phyloP scores from a whole-genome alignment of 2,113 vertebrate species.

The Pteronura brasiliensis region DNA sequence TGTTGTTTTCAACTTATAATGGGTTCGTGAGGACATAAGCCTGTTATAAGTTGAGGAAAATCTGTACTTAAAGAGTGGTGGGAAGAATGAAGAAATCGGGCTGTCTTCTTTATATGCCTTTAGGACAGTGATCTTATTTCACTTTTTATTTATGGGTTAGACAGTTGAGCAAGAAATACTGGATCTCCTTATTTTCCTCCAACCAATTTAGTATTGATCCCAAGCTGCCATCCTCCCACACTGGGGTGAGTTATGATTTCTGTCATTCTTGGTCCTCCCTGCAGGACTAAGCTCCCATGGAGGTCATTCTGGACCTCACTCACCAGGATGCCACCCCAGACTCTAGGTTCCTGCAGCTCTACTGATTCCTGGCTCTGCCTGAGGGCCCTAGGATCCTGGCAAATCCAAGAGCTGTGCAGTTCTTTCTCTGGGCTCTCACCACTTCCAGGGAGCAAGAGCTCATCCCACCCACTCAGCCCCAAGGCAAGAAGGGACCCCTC shows the following conservation, averaged over 20 bases:
- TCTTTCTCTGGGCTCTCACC: background rate
- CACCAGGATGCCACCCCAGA: background rate
- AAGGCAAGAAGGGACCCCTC: background rate
- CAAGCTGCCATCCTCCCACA: background rate
- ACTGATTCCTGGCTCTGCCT: background rate
- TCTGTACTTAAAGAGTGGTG: background rate
- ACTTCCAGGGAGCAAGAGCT: background rate
- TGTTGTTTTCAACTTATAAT: background rate
- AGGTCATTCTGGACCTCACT: background rate
- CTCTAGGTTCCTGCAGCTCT: background rate
- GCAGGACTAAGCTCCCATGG: background rate
- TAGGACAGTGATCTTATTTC: background rate
- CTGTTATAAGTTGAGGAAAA: background rate
- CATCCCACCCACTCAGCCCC: background rate
- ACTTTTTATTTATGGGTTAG: background rate
- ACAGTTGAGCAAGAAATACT: background rate
- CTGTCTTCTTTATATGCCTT: background rate
- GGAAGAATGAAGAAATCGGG: background rate
- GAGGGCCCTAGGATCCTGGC: background rate
- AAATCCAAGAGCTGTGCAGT: background rate
- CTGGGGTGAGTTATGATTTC: background rate
- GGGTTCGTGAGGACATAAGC: background rate
- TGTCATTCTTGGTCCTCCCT: background rate
- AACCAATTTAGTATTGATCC: background rate
- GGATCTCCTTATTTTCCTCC: background rate